phyloP scores from a whole-genome alignment of 2,113 vertebrate genomes.

The Athene noctua region DNA sequence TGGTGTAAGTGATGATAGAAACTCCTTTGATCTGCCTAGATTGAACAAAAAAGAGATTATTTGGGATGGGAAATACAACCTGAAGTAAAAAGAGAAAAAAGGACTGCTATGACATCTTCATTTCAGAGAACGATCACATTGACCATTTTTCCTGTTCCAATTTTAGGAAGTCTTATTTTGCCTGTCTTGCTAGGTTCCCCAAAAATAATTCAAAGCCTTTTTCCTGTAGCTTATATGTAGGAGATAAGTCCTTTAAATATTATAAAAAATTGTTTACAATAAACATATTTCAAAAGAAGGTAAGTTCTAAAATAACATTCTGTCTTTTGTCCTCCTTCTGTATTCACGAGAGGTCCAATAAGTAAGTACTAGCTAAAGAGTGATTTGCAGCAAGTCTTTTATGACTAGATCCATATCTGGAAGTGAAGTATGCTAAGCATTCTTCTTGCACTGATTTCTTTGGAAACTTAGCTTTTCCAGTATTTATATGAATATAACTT shows the following conservation, averaged over 20 bases:
- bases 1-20: neutral
- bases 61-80: neutral
- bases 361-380: neutral
- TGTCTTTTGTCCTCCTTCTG: neutral
- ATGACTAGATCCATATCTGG: neutral
- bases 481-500: neutral
- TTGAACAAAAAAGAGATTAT: neutral
- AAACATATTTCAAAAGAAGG: neutral
- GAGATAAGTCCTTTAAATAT: neutral
- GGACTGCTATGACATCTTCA: neutral
- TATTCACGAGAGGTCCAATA: neutral
- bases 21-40: slow-evolving; percentile 19
- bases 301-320: neutral
- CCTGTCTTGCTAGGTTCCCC: neutral
- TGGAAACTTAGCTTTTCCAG: neutral
- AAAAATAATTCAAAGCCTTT: neutral
- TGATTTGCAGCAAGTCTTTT: neutral
- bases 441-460: neutral
- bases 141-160: neutral
- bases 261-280: neutral
- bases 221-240: neutral
- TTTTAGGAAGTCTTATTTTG: neutral
- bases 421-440: neutral
- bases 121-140: neutral
- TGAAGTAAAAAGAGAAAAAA: neutral